phyloP scores from a whole-genome alignment of 2,888 invertebrate genomes.

The Hypomecis punctinalis region DNA sequence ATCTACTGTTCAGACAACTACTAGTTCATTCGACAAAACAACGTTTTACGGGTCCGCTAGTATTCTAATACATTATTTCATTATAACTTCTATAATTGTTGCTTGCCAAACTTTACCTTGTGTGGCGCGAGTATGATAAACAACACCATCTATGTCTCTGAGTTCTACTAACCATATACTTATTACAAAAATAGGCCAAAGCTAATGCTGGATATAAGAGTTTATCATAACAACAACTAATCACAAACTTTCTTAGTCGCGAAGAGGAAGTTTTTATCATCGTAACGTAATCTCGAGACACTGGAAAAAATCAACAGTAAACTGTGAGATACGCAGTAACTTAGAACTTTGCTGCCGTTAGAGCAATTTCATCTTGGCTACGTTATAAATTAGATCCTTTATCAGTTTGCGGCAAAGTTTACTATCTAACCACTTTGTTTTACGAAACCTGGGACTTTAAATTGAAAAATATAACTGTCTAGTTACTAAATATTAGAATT shows the following conservation, averaged over 20 bases:
- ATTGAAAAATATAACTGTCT: conserved; percentile 60
- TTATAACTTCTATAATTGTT: no score
- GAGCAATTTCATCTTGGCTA: conserved; percentile 54
- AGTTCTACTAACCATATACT: no score
- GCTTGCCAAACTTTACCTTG: no score
- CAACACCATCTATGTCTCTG: no score
- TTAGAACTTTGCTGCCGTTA: conserved; percentile 52
- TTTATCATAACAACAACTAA: conserved; percentile 36
- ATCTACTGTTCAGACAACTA: no score
- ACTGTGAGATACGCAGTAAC: conserved; percentile 51
- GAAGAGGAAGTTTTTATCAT: conserved; percentile 30
- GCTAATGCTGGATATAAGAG: conserved; percentile 12
- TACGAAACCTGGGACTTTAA: conserved; percentile 60
- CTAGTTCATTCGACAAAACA: no score
- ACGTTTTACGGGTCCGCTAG: no score
- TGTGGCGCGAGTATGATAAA: no score
- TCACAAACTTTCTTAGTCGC: conserved; percentile 30
- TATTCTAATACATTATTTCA: no score
- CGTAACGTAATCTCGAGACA: conserved; percentile 52
- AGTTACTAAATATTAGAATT: no score
- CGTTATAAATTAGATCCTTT: conserved; percentile 73
- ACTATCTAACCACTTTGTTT: conserved; percentile 66
- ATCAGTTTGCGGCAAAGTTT: conserved; percentile 68
- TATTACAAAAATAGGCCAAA: conserved; percentile 1
- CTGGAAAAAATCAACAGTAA: conserved; percentile 53